These are phyloP conservation scores for Lampris megalopsis DNA, from an alignment of 2,113 vertebrate genomes.

Conservation along the genomic window DNA sequence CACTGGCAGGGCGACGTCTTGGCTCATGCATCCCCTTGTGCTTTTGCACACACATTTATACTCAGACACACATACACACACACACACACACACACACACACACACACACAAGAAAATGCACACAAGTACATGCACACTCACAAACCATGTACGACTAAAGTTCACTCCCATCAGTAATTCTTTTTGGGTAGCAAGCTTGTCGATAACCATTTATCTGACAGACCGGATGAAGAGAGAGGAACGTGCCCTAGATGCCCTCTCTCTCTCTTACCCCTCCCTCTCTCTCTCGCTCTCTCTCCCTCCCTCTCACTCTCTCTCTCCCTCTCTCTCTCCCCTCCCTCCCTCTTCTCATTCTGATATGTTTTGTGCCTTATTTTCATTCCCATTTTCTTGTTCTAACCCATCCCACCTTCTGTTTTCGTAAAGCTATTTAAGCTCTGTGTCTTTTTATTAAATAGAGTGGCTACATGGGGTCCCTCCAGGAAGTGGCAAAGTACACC, in stretches of 20 bases:
- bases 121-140: slow-evolving; percentile 3
- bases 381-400: slow-evolving; percentile 10
- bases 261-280: slow-evolving; percentile 16
- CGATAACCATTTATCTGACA: slow-evolving; percentile 73
- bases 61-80: neutral
- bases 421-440: no score
- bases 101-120: neutral
- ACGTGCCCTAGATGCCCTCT: slow-evolving; percentile 15
- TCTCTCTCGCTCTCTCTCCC: neutral
- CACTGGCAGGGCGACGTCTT: slow-evolving; percentile 8
- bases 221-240: slow-evolving; percentile 38
- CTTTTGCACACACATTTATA: neutral
- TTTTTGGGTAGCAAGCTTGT: slow-evolving; percentile 61
- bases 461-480: no score
- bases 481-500: no score
- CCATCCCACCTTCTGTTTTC: neutral
- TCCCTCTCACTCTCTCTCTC: slow-evolving; percentile 10
- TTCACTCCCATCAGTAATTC: slow-evolving; percentile 74
- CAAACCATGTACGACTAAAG: slow-evolving; percentile 48
- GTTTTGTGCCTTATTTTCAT: neutral
- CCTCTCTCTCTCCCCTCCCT: neutral
- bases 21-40: slow-evolving; percentile 30
- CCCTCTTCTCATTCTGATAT: neutral
- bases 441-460: neutral
- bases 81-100: slow-evolving; percentile 1